Conservation (phyloP, 2,113 vertebrate species). For the Lophura nycthemera region DNA sequence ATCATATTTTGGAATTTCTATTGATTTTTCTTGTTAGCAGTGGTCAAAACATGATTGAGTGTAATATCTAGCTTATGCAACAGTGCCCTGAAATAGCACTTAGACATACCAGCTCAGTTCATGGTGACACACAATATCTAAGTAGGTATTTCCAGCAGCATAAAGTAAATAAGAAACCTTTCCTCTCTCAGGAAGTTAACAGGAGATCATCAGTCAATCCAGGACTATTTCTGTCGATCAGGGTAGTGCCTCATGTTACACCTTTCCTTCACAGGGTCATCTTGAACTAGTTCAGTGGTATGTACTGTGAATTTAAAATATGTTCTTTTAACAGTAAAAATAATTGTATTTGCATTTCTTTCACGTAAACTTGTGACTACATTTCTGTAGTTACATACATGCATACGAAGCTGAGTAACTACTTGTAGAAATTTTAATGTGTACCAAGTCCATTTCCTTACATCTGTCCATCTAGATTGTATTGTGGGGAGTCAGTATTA, state of each 20-base stretch:
- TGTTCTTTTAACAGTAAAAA: rapidly evolving
- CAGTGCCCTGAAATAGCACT: not conserved
- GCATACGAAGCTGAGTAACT: not conserved
- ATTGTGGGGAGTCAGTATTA: not conserved
- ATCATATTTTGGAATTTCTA: not conserved
- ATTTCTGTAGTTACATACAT: not conserved
- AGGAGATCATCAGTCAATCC: not conserved
- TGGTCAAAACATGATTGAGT: not conserved
- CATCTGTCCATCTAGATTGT: not conserved
- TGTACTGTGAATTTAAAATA: not conserved
- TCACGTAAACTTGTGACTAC: not conserved
- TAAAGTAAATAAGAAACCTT: not conserved
- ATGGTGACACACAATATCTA: not conserved
- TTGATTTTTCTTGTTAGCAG: not conserved
- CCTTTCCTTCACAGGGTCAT: not conserved
- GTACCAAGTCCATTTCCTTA: not conserved
- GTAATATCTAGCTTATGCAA: not conserved
- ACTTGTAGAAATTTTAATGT: not conserved
- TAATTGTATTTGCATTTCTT: not conserved
- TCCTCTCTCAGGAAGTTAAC: not conserved
- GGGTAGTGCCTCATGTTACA: not conserved
- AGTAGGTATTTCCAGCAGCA: not conserved
- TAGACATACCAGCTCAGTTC: not conserved
- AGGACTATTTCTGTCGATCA: not conserved
- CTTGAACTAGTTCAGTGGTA: not conserved